phyloP scores from a whole-genome alignment of 2,113 vertebrate genomes.

The Hipposideros armiger region DNA sequence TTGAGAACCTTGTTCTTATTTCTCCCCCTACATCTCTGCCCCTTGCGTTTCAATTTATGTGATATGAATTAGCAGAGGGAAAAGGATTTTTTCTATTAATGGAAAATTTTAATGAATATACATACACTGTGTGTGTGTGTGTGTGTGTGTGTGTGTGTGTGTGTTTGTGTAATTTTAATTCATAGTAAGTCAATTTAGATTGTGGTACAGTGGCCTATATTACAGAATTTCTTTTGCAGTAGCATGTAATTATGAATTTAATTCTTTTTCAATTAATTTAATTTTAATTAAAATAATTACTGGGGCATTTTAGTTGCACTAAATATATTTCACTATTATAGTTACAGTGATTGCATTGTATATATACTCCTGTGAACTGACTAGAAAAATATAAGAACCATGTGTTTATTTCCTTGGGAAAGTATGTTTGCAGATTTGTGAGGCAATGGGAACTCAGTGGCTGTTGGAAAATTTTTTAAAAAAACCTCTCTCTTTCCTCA shows the following conservation, averaged over 20 bases:
- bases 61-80: not conserved
- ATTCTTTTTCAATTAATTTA: conserved; percentile 42
- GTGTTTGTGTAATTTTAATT: conserved; percentile 33
- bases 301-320: conserved; percentile 42
- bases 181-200: conserved; percentile 30
- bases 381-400: not conserved
- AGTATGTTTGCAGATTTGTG: not conserved
- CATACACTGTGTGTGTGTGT: not conserved
- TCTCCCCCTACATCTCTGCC: not conserved
- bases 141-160: not conserved
- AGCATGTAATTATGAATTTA: not conserved
- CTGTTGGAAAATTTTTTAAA: not conserved
- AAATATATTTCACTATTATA: conserved; percentile 36
- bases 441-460: not conserved
- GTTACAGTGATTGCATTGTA: not conserved
- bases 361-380: not conserved
- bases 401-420: not conserved
- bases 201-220: not conserved
- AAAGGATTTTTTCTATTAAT: not conserved
- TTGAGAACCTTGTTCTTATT: not conserved
- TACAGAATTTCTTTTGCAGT: conserved; percentile 27
- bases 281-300: conserved; percentile 54
- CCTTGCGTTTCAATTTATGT: not conserved
- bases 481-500: not conserved
- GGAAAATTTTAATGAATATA: conserved; percentile 35